A percentile compares a stretch with the other conserved stretches of the same genome.
Conservation (phyloP, 2,888 invertebrate genomes). For the Aporophyla lueneburgensis region DNA sequence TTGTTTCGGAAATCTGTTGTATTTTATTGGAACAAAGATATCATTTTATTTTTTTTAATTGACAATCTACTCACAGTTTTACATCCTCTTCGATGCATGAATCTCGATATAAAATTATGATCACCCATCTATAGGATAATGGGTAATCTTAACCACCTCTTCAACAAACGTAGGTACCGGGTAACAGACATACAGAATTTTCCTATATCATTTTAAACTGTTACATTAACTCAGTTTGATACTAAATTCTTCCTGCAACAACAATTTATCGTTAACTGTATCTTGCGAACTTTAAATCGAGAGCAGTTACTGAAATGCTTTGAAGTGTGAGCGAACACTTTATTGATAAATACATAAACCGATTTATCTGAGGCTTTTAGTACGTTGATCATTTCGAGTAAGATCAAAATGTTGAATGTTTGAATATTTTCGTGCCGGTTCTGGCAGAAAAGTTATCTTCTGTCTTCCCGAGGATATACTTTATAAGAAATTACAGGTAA, state of each 20-base stretch:
- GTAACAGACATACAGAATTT: background rate
- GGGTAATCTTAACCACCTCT: too few species aligned
- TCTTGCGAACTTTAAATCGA: constrained; percentile 6
- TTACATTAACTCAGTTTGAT: background rate
- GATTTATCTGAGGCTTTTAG: constrained; percentile 20
- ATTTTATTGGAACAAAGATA: too few species aligned
- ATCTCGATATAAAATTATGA: too few species aligned
- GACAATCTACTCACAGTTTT: too few species aligned
- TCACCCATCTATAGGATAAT: too few species aligned
- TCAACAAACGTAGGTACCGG: background rate
- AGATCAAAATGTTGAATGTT: background rate
- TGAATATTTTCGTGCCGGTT: background rate
- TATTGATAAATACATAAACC: constrained; percentile 7
- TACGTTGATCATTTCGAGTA: background rate
- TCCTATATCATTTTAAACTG: background rate
- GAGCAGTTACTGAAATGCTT: constrained; percentile 20
- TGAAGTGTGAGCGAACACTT: constrained; percentile 12
- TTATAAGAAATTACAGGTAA: too few species aligned
- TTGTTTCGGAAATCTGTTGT: too few species aligned
- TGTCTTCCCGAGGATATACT: background rate
- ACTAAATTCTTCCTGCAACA: constrained; percentile 20
- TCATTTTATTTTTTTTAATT: too few species aligned
- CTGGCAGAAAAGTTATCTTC: background rate
- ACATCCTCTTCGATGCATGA: background rate
- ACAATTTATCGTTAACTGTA: constrained; percentile 29